Evolutionary conservation across 30 jellyfish, hydroid and myxozoan species (phyloP), one percentile per base, ranked within the genome.

Genomic region (Nemopilema nomurai): DNA sequence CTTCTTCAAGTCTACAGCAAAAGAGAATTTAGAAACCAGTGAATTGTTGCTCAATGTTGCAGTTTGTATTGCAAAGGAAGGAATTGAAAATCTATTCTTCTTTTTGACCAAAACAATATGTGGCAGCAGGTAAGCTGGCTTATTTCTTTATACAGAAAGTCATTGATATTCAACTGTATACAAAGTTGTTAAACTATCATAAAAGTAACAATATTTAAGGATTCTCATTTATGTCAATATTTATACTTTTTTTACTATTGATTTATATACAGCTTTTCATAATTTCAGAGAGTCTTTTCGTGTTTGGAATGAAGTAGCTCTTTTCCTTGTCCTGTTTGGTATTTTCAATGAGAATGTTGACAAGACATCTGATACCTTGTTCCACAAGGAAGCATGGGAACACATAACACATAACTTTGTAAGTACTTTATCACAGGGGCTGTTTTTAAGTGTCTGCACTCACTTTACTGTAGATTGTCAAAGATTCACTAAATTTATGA

Each of bases 241-340:
- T n/a, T n/a, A n/a, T n/a, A n/a, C n/a, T n/a, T n/a, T n/a, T n/a
- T n/a, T n/a, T n/a, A n/a, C n/a, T n/a, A n/a, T n/a, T n/a, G n/a
- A n/a, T n/a, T n/a, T n/a, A n/a, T n/a, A n/a, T 41, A 41, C 13
- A 41, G 13, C 51, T 22, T 0, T 51, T 76, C 30, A 26, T 26
- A 1, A 49, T 77, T 79, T 19, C 30, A 79, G 89, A 19, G 0
- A 21, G 18, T 17, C 67, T 28, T 57, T 77, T 0, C 20, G 23
- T 28, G 33, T 28, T 50, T 79, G 89, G 89, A 79, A 79, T 65
- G 80, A 79, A 72, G 62, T 79, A 7, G 49, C 67, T 18, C 25
- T 64, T n/a, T 28, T 22, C 18, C 7, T 79, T 23, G 49, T 62
- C 8, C 41, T 64, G 21, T 41, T 26, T 25, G 49, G 27, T n/a